Percentiles rank a stretch among this genome's conserved stretches.
Evolutionary conservation across 2,888 invertebrate species (phyloP).

Genomic region (Sussaba pulchella): DNA sequence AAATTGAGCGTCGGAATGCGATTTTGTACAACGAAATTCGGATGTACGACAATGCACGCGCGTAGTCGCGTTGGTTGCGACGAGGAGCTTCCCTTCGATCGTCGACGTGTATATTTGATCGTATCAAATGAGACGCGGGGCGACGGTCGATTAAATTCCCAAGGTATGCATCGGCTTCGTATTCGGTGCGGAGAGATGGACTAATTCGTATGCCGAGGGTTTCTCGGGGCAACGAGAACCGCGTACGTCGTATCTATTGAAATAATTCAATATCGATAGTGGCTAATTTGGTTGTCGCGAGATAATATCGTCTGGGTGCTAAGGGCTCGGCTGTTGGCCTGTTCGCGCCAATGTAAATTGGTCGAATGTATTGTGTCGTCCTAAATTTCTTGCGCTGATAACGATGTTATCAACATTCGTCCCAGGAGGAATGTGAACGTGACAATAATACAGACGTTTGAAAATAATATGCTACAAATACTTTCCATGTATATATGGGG

Average conservation of each 20-base stretch:
- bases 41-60: slow-evolving; percentile 29
- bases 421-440: not conserved
- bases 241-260: slow-evolving; percentile 70
- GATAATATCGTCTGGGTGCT: slow-evolving; percentile 74
- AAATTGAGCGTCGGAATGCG: slow-evolving; percentile 20
- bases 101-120: slow-evolving; percentile 23
- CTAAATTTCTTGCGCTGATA: not conserved
- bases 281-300: slow-evolving; percentile 78
- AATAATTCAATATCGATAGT: slow-evolving; percentile 81
- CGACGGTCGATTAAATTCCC: slow-evolving; percentile 25
- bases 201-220: slow-evolving; percentile 75
- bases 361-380: too few species aligned
- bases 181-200: slow-evolving; percentile 21
- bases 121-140: not conserved
- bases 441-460: too few species aligned
- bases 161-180: slow-evolving; percentile 22
- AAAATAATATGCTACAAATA: too few species aligned
- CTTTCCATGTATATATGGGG: too few species aligned
- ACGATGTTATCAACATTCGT: not conserved
- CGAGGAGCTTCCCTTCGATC: not conserved
- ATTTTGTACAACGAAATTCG: not conserved
- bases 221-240: slow-evolving; percentile 26
- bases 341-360: not conserved
- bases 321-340: slow-evolving; percentile 7
- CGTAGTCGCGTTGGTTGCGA: not conserved